Evolutionary conservation across 2,113 vertebrate species (phyloP).

Genomic region (Plestiodon gilberti): DNA sequence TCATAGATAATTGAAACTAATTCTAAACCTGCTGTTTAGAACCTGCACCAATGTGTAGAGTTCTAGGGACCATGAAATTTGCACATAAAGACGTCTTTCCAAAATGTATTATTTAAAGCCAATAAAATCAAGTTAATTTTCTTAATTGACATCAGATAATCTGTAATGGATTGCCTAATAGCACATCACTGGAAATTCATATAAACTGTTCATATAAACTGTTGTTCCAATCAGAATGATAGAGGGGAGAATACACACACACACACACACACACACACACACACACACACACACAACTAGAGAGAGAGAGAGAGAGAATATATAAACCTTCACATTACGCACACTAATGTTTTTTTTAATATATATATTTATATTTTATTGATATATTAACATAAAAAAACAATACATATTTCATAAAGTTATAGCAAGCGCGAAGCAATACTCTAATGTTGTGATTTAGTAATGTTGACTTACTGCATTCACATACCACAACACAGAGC

Average conservation of each 20-base stretch:
- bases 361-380: too few relatives aligned
- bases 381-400: too few relatives aligned
- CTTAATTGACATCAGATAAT: not conserved
- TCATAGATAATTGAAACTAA: not conserved
- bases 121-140: not conserved
- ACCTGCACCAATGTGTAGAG: not conserved
- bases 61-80: not conserved
- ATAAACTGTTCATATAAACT: fast-evolving
- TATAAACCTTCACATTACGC: not conserved
- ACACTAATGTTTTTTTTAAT: too few relatives aligned
- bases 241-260: not conserved
- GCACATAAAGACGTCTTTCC: not conserved
- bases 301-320: too few relatives aligned
- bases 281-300: too few relatives aligned
- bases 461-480: conserved; percentile 27
- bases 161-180: not conserved
- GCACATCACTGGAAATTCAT: not conserved
- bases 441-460: not conserved
- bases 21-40: not conserved
- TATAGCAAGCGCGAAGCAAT: too few relatives aligned
- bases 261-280: too few relatives aligned
- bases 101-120: fast-evolving
- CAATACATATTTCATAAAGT: too few relatives aligned
- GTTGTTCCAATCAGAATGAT: not conserved
- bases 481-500: conserved; percentile 36